phyloP scores from a whole-genome alignment of 2,888 invertebrate genomes.

The Spialia ferax region DNA sequence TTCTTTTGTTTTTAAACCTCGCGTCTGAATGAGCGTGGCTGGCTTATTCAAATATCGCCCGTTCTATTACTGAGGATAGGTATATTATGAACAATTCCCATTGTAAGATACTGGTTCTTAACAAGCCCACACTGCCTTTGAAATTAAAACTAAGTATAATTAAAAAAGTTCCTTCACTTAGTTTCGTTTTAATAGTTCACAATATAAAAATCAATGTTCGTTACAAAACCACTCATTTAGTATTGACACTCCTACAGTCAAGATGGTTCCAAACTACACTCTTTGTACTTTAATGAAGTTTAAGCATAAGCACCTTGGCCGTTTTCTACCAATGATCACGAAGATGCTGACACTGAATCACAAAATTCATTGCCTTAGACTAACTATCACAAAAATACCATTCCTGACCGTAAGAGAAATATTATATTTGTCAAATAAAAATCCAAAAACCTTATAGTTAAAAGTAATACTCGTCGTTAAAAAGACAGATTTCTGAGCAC shows the following conservation, averaged over 20 bases:
- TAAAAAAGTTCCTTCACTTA: not conserved
- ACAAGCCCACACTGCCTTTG: not conserved
- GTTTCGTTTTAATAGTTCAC: constrained; percentile 22
- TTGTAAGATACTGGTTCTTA: not conserved
- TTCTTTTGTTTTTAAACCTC: constrained; percentile 28
- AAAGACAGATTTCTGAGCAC: constrained; percentile 26
- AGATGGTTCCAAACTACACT: constrained; percentile 14
- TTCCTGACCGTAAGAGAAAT: constrained; percentile 18
- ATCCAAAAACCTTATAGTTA: constrained; percentile 20
- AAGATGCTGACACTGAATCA: constrained; percentile 26
- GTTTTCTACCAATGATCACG: constrained; percentile 5
- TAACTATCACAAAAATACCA: constrained; percentile 7
- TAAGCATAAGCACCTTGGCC: constrained; percentile 27
- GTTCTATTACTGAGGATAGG: not conserved
- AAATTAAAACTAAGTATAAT: not conserved
- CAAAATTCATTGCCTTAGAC: constrained; percentile 16
- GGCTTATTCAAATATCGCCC: not conserved
- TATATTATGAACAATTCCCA: not conserved
- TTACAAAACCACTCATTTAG: not conserved
- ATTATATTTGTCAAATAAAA: constrained; percentile 3
- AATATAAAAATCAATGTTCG: constrained; percentile 2
- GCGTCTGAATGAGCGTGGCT: constrained; percentile 7
- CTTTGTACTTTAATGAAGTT: constrained; percentile 32
- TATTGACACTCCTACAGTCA: constrained; percentile 14
- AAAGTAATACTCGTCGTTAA: constrained; percentile 25